Conservation (phyloP, 2,113 vertebrate species). For the Hydropotes inermis region DNA sequence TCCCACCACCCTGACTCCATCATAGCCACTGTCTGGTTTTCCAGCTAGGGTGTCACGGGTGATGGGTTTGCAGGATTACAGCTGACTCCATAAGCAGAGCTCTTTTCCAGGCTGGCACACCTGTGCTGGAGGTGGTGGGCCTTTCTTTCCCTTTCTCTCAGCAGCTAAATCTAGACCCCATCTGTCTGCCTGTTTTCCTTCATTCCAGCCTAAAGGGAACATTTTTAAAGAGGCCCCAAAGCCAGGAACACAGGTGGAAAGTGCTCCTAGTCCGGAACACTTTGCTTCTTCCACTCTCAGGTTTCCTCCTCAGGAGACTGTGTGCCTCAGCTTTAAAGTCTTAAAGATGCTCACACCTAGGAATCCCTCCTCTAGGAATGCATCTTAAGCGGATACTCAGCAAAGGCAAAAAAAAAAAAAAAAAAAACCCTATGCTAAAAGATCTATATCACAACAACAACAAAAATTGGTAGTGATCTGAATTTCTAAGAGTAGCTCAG, state of each 20-base stretch:
- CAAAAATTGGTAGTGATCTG: not conserved
- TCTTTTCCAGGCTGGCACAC: not conserved
- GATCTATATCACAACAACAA: not conserved
- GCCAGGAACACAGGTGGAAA: not conserved
- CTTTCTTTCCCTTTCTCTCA: not conserved
- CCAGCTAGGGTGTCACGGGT: not conserved
- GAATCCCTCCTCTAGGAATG: not conserved
- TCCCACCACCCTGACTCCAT: not conserved
- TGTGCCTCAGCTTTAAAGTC: not conserved
- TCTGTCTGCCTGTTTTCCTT: not conserved
- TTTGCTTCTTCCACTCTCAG: too few species aligned
- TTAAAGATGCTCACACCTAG: not conserved
- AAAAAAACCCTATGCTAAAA: not conserved
- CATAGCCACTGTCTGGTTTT: not conserved
- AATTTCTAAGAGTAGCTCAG: not conserved
- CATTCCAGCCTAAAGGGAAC: not conserved
- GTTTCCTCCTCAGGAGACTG: too few species aligned
- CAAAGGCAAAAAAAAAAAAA: not conserved
- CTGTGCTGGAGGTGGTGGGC: not conserved
- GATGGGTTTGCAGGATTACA: not conserved
- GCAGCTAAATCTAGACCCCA: not conserved
- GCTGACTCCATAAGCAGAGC: not conserved
- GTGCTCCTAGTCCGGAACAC: rapidly evolving
- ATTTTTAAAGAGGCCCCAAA: not conserved
- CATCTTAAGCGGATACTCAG: not conserved